phyloP scores from a whole-genome alignment of 2,888 invertebrate genomes.

The Muschampia plurimacula region DNA sequence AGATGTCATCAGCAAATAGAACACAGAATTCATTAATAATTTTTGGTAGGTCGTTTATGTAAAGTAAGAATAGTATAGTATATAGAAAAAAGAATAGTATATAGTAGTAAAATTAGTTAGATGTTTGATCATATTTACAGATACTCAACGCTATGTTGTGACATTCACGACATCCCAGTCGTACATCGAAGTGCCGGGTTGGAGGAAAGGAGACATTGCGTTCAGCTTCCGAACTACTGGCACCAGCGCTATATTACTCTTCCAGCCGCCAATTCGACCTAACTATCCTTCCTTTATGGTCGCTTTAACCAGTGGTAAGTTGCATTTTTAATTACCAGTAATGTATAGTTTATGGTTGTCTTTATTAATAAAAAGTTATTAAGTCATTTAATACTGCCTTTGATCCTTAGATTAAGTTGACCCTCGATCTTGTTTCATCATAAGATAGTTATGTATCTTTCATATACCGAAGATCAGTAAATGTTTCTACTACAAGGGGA shows the following conservation, averaged over 20 bases:
- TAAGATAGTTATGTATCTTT: too few species aligned
- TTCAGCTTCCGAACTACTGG: conserved; percentile 97
- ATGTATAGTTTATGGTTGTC: neutral
- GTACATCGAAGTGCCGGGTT: conserved; percentile 96
- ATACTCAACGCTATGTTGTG: conserved; percentile 96
- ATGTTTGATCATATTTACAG: conserved; percentile 68
- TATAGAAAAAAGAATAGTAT: too few species aligned
- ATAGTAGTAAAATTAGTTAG: neutral
- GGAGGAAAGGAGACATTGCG: conserved; percentile 96
- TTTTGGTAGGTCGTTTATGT: neutral
- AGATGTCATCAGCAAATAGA: conserved; percentile 10
- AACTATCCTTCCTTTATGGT: conserved; percentile 97
- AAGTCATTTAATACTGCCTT: too few species aligned
- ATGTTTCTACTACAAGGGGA: too few species aligned
- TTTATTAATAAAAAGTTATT: too few species aligned
- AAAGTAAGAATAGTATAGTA: neutral
- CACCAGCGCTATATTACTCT: conserved; percentile 94
- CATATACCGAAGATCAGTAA: too few species aligned
- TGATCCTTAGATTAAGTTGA: too few species aligned
- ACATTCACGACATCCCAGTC: conserved; percentile 97
- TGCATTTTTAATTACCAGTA: neutral
- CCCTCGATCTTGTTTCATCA: too few species aligned
- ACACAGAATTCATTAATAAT: neutral
- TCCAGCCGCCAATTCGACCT: conserved; percentile 95
- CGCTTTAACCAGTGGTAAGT: conserved; percentile 91